Base-by-base conservation (phyloP, 1,140 invertebrate genomes). In the Nasonia giraulti region DNA sequence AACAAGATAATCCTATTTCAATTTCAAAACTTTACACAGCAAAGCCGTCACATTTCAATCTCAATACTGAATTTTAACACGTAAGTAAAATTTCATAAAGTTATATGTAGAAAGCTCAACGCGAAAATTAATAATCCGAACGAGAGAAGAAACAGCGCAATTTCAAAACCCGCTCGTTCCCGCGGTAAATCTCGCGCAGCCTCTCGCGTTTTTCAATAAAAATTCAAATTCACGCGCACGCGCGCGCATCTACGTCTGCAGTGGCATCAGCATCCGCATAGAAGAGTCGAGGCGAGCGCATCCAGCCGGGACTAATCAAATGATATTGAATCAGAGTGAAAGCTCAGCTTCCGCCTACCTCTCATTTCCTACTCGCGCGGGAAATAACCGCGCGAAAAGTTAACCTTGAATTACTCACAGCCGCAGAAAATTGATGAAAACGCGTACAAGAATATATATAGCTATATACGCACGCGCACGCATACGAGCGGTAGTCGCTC, bases 291-390 rank as follows among this genome's bases (percentile, higher is more conserved):
- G 27, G 10, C 31, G 69, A 12, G 31, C 27, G 69, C 69, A 71
- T 17, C 69, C 69, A 17, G 23, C 69, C 69, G 69, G 69, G 14
- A 27, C 37, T 75, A 82, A 82, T 82, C 80, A 55, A 82, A 82
- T 44, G 33, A 75, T 75, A 82, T 75, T 66, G 80, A 82, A 75
- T 62, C 71, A 11, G 11, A 74, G 62, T 74, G 47, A 71, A 44
- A 81, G 12, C 31, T 40, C 0, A 10, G 5, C 17, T 71, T 31
- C 68, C 68, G 31, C 55, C 20, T n/a, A 62, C 55, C 55, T 62
- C 20, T 62, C 55, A 62, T 62, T 62, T 62, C 55, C 55, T 62
- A 17, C 55, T 17, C 17, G 14, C 50, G 50, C 50, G 50, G 50
- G 12, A 20, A 55, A 55, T 55, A 55, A 2, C 20, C 47, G 27